Evolutionary conservation across 2,888 invertebrate genomes (phyloP), one percentile per base, ranked within the genome.

Genomic region (Leptopterna dolabrata): DNA sequence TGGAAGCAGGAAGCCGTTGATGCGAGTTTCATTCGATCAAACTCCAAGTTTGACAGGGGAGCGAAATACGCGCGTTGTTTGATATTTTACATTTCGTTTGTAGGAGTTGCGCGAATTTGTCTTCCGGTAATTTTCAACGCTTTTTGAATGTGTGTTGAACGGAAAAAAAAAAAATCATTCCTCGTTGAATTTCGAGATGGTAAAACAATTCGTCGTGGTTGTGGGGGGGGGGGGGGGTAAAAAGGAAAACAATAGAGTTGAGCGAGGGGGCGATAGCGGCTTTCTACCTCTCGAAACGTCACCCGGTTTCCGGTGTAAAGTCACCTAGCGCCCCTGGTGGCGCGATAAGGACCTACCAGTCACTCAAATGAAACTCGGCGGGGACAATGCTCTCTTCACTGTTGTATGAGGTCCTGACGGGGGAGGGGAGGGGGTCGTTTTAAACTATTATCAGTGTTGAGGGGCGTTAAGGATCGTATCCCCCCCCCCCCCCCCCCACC

Each of bases 211-310:
- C 9, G 63, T 63, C 63, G 63, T 19, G 63, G 63, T 19, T 24
- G 63, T n/a, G 19, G 63, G 24, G 24, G 63, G 63, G 4, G 63
- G 55, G 19, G 63, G 24, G 24, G 63, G 63, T 13, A 16, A 47
- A 63, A 63, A 63, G 63, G 63, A 63, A 63, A 63, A 63, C 63
- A 63, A 63, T 63, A 63, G 63, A 24, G 63, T 63, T 24, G 13
- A 63, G 63, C 63, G 63, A 63, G 63, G 63, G 19, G 24, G 63
- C 19, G 19, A 63, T 19, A 51, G 51, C 51, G 24, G 73, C 73
- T 73, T 73, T 73, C 73, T 73, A 73, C 73, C 73, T 73, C 73
- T 73, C 36, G 73, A 73, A 73, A 73, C 41, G 73, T 73, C 73
- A 73, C 27, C 73, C 36, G 73, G 73, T 73, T 73, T 73, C 73